Percentiles rank a stretch among this genome's conserved stretches.
Conservation (phyloP, 2,113 vertebrate genomes). For the Mirounga angustirostris region DNA sequence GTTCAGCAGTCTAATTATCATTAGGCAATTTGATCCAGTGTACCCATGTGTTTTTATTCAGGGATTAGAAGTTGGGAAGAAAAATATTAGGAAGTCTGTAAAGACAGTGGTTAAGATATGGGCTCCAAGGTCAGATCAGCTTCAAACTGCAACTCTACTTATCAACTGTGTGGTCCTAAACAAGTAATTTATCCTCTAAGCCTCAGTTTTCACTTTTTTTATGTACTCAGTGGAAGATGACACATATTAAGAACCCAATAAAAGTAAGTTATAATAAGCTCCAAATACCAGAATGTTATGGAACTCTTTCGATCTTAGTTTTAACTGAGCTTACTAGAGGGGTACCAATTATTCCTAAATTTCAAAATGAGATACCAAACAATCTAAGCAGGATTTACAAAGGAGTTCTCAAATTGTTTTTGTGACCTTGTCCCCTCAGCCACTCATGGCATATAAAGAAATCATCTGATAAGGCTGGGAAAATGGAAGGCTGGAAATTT, state of each 20-base stretch:
- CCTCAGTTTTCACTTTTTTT: background rate
- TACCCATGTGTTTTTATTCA: slow-evolving; percentile 8
- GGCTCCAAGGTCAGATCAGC: background rate
- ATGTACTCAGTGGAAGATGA: background rate
- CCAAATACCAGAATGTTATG: background rate
- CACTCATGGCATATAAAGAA: background rate
- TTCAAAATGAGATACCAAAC: slow-evolving; percentile 1
- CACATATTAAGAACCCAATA: background rate
- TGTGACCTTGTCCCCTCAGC: background rate
- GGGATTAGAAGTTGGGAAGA: background rate
- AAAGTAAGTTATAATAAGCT: background rate
- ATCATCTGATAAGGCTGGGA: background rate
- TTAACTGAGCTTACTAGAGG: background rate
- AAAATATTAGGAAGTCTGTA: background rate
- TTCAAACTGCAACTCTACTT: background rate
- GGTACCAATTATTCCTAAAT: background rate
- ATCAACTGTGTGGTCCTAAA: background rate
- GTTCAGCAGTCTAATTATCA: slow-evolving; percentile 41
- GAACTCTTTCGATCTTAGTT: background rate
- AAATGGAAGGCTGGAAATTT: background rate
- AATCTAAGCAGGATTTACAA: slow-evolving; percentile 29
- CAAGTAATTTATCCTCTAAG: background rate
- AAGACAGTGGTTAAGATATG: background rate
- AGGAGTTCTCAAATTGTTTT: slow-evolving; percentile 42
- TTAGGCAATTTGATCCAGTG: background rate